Evolutionary conservation across 2,113 vertebrate genomes (phyloP).

Genomic region (Eupsittula cactorum): DNA sequence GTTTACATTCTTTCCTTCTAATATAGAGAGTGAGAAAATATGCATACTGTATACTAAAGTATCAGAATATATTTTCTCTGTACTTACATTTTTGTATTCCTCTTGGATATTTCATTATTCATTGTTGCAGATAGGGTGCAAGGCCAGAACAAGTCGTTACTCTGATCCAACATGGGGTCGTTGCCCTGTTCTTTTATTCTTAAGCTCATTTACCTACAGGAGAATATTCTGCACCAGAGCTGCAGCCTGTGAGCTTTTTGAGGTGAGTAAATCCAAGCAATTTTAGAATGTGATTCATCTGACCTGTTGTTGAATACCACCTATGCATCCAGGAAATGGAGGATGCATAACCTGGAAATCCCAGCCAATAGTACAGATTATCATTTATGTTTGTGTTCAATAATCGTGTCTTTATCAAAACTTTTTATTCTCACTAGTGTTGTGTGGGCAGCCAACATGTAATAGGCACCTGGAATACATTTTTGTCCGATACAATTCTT

Average conservation of each 20-base stretch:
- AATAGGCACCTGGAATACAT: neutral
- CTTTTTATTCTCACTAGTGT: neutral
- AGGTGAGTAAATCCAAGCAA: neutral
- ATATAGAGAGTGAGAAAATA: neutral
- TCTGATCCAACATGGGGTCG: neutral
- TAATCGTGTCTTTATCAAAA: neutral
- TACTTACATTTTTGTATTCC: neutral
- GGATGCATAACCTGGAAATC: neutral
- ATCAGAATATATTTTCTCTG: neutral
- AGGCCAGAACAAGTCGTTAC: neutral
- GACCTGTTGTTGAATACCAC: neutral
- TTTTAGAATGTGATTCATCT: neutral
- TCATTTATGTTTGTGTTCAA: neutral
- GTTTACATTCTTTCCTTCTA: neutral
- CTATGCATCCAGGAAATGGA: neutral
- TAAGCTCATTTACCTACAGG: neutral
- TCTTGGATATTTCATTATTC: neutral
- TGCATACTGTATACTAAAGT: neutral
- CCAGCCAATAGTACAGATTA: neutral
- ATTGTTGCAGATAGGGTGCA: neutral
- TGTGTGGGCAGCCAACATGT: neutral
- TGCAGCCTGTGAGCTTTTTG: neutral
- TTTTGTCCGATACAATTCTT: neutral
- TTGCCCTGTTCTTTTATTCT: neutral
- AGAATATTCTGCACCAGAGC: neutral